Evolutionary conservation across 2,113 vertebrate species (phyloP).

Genomic region (Albula glossodonta): DNA sequence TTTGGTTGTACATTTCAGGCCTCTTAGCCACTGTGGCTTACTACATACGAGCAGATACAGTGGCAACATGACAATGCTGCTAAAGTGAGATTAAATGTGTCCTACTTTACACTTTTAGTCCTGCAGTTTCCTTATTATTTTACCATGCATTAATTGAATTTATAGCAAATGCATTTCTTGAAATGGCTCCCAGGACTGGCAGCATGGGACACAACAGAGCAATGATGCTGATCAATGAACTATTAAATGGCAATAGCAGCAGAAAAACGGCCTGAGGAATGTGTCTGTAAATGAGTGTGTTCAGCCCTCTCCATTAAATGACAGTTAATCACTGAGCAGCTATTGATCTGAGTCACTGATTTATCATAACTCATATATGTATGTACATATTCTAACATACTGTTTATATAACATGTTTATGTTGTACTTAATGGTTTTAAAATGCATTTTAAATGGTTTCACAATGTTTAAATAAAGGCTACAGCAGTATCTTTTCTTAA

Average conservation of each 20-base stretch:
- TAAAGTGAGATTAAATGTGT: neutral
- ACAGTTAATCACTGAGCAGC: neutral
- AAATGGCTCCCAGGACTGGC: neutral
- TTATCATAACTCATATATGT: too few species aligned
- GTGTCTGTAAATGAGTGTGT: neutral
- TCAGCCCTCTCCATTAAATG: neutral
- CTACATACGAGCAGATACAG: neutral
- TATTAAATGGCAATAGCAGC: neutral
- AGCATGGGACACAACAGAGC: neutral
- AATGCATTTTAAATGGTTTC: too few species aligned
- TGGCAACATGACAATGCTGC: neutral
- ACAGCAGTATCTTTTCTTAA: neutral
- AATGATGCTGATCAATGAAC: neutral
- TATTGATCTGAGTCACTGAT: slow-evolving; percentile 12
- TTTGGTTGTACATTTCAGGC: neutral
- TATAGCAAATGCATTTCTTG: neutral
- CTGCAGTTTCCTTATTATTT: neutral
- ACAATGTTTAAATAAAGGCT: neutral
- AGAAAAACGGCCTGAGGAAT: neutral
- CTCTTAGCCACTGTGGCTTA: neutral
- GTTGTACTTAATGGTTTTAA: too few species aligned
- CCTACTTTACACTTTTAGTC: neutral
- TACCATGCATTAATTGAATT: neutral
- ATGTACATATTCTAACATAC: too few species aligned
- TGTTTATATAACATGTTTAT: too few species aligned